A percentile compares a stretch with the other conserved stretches of the same genome.
These are phyloP conservation scores for Myotis pilosus DNA, from an alignment of 2,797 vertebrate genomes.

Conservation along the genomic window DNA sequence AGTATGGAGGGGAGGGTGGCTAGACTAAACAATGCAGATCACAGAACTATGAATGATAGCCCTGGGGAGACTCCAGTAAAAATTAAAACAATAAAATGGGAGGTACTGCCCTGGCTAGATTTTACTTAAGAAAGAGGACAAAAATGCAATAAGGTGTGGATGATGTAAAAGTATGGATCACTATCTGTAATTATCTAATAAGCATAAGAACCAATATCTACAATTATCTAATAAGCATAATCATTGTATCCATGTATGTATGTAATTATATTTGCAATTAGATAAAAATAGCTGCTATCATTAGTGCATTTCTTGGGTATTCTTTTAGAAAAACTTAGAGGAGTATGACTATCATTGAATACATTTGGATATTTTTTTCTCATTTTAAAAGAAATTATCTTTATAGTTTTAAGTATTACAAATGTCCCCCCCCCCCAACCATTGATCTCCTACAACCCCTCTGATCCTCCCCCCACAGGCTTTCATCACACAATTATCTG, in stretches of 20 bases:
- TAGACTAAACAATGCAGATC: not conserved
- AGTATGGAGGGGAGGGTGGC: too few species aligned
- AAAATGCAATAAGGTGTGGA: not conserved
- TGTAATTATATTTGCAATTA: not conserved
- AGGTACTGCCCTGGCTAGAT: accelerated
- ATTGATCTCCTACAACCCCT: too few species aligned
- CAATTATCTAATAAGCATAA: not conserved
- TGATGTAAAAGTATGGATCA: not conserved
- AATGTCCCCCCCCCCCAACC: too few species aligned
- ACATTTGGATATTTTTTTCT: not conserved
- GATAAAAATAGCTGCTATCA: not conserved
- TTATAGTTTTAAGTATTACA: too few species aligned
- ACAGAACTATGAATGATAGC: not conserved
- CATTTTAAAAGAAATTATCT: too few species aligned
- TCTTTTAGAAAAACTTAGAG: not conserved
- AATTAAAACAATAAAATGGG: not conserved
- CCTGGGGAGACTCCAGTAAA: not conserved
- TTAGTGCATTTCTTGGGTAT: not conserved
- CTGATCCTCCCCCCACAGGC: too few species aligned
- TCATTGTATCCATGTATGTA: not conserved
- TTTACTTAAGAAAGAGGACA: not conserved
- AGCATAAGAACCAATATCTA: not conserved
- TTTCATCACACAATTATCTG: too few species aligned
- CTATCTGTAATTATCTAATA: not conserved
- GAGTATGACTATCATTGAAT: not conserved